phyloP scores from a whole-genome alignment of 1,140 invertebrate genomes.

The Hycleus cichorii region DNA sequence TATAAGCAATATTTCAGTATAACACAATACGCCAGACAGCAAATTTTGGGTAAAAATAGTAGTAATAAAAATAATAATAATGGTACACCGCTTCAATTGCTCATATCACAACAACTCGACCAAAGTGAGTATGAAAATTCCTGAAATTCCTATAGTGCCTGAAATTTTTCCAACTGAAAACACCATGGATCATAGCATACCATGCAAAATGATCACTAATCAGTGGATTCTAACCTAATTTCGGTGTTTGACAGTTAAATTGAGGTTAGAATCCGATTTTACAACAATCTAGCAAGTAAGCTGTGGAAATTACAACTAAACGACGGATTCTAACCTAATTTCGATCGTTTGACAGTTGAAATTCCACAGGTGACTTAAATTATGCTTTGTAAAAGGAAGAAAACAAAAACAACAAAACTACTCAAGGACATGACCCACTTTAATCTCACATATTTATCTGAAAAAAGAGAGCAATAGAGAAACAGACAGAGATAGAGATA shows the following conservation, averaged over 20 bases:
- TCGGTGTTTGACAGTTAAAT: background rate
- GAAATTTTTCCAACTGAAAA: background rate
- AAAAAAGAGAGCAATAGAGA: too few relatives aligned
- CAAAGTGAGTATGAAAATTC: constrained; percentile 54
- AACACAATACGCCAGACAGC: constrained; percentile 58
- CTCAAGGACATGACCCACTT: background rate
- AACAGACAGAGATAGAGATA: too few relatives aligned
- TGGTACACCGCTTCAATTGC: constrained; percentile 58
- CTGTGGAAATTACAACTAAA: too few relatives aligned
- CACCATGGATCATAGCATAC: too few relatives aligned
- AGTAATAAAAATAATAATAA: constrained; percentile 44
- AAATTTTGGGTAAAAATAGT: constrained; percentile 55
- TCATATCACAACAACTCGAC: constrained; percentile 66
- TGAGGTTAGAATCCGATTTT: too few relatives aligned
- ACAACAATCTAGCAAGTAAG: too few relatives aligned
- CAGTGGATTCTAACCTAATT: too few relatives aligned
- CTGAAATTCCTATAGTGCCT: too few relatives aligned
- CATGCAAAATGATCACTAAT: too few relatives aligned
- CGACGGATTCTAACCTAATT: background rate
- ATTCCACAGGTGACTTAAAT: background rate
- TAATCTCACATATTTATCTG: background rate
- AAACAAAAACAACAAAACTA: background rate
- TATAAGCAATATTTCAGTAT: constrained; percentile 69
- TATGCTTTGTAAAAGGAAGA: background rate
- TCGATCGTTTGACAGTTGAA: background rate